Evolutionary conservation across 1,140 invertebrate species (phyloP).

Genomic region (Aleiodes sp.): DNA sequence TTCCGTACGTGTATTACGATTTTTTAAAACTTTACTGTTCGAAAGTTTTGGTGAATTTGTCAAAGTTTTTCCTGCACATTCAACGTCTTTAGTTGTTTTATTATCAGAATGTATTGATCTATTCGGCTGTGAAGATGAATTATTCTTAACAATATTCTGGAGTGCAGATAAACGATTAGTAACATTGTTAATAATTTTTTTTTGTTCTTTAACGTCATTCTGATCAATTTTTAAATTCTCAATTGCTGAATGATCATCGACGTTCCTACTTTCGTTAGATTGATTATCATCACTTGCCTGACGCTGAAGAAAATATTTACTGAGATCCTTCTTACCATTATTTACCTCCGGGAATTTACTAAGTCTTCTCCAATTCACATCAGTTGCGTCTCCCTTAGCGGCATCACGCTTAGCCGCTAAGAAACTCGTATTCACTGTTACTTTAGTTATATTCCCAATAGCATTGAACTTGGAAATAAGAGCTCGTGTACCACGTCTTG

Average conservation of each 20-base stretch:
- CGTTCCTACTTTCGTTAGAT: no score
- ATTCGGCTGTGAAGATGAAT: not conserved
- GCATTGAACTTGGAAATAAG: slow-evolving; percentile 74
- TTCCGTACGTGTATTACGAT: slow-evolving; percentile 1
- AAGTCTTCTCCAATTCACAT: not conserved
- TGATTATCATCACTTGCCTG: no score
- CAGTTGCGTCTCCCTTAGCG: not conserved
- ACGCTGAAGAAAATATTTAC: not conserved
- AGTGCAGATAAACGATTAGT: slow-evolving; percentile 23
- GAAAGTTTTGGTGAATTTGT: slow-evolving; percentile 22
- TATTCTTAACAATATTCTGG: slow-evolving; percentile 2
- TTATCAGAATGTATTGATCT: not conserved
- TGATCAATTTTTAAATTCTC: no score
- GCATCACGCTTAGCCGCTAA: slow-evolving; percentile 50
- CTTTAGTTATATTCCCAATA: slow-evolving; percentile 69
- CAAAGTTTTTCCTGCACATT: not conserved
- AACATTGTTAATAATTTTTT: slow-evolving; percentile 23
- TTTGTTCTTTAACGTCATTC: not conserved
- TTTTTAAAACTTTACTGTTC: not conserved
- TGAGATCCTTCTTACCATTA: not conserved
- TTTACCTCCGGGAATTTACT: not conserved
- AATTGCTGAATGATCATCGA: not conserved
- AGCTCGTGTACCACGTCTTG: slow-evolving; percentile 66
- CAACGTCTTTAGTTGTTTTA: not conserved
- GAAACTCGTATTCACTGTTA: slow-evolving; percentile 67